Conservation (phyloP, 2,888 invertebrate species). For the Tenthredo amoena region DNA sequence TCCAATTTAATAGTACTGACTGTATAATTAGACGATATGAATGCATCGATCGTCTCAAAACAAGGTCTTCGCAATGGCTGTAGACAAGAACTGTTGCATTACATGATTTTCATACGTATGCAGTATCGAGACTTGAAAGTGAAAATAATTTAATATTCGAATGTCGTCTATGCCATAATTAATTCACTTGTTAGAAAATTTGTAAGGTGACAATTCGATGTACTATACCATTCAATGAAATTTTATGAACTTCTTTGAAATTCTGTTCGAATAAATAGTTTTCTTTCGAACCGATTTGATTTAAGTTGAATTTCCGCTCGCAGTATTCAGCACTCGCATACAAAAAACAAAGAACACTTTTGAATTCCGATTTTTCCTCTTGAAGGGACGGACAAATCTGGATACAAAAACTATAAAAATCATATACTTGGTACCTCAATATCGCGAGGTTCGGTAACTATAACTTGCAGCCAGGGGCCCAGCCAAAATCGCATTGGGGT, state of each 20-base stretch:
- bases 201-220: background rate
- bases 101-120: background rate
- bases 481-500: conserved; percentile 62
- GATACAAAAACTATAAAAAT: background rate
- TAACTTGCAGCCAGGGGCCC: conserved; percentile 61
- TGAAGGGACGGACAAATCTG: background rate
- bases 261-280: no score
- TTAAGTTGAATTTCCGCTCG: background rate
- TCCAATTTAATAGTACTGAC: background rate
- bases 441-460: conserved; percentile 61
- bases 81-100: background rate
- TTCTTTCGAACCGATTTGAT: background rate
- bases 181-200: background rate
- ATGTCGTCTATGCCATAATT: background rate
- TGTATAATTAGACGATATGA: conserved; percentile 47
- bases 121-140: background rate
- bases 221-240: background rate
- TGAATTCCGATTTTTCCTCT: background rate
- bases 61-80: background rate
- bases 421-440: background rate
- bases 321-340: background rate
- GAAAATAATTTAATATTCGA: background rate
- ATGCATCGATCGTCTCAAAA: background rate
- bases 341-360: background rate
- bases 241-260: background rate